Conservation (phyloP, 2,888 invertebrate species). For the Rhingia rostrata region DNA sequence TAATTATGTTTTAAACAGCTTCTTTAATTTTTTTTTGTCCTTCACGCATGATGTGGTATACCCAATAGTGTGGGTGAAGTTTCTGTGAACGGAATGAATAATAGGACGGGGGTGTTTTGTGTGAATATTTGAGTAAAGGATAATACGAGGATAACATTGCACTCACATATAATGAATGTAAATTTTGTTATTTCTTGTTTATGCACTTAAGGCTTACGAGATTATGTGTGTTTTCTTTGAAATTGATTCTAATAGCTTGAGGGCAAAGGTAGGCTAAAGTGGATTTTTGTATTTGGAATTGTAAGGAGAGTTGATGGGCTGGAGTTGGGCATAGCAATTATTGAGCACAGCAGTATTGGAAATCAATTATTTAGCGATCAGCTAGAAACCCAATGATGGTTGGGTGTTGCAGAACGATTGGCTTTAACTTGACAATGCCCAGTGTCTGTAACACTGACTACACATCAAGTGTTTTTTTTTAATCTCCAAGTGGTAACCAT, state of each 20-base stretch:
- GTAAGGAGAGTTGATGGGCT: too few relatives aligned
- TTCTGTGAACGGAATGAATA: neutral
- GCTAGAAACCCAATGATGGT: too few relatives aligned
- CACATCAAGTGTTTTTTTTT: too few relatives aligned
- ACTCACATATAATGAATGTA: conserved; percentile 13
- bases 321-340: too few relatives aligned
- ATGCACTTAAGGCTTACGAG: conserved; percentile 8
- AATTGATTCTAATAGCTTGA: conserved; percentile 16
- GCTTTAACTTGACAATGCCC: too few relatives aligned
- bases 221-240: neutral
- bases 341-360: too few relatives aligned
- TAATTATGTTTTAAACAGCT: conserved; percentile 52
- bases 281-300: too few relatives aligned
- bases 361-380: too few relatives aligned
- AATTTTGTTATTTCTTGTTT: conserved; percentile 16
- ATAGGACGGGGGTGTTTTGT: neutral
- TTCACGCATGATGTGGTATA: conserved; percentile 7
- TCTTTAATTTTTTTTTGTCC: conserved; percentile 34
- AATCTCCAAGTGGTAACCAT: too few relatives aligned
- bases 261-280: neutral
- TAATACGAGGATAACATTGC: neutral
- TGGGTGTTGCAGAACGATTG: too few relatives aligned
- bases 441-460: too few relatives aligned
- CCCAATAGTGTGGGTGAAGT: conserved; percentile 7
- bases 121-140: neutral